These are phyloP conservation scores for Tubulanus polymorphus DNA, from an alignment of 2,888 invertebrate species.

Conservation along the genomic window DNA sequence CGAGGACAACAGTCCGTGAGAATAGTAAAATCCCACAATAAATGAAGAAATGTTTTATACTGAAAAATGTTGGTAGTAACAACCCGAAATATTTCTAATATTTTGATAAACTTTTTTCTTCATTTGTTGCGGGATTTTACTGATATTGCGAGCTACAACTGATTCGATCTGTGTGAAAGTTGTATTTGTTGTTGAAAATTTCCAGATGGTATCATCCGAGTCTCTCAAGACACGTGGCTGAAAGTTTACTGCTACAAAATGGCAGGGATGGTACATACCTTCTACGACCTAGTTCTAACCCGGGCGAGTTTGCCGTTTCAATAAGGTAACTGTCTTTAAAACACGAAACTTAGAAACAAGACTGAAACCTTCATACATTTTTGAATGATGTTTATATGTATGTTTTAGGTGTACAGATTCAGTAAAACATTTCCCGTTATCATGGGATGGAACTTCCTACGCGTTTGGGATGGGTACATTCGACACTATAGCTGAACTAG, in stretches of 20 bases:
- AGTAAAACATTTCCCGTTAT: constrained; percentile 45
- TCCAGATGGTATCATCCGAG: constrained; percentile 45
- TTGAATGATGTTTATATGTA: background rate
- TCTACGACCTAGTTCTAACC: constrained; percentile 35
- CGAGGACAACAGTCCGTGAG: no score
- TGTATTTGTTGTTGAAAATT: no score
- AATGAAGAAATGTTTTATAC: no score
- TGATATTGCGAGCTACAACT: no score
- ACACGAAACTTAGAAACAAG: background rate
- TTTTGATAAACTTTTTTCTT: no score
- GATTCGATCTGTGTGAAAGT: no score
- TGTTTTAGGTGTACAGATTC: constrained; percentile 38
- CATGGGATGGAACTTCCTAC: constrained; percentile 30
- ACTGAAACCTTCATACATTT: background rate
- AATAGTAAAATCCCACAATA: no score
- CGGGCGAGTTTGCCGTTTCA: constrained; percentile 41
- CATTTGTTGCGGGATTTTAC: no score
- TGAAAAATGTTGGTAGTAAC: no score
- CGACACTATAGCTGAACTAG: constrained; percentile 31
- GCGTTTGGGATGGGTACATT: constrained; percentile 47
- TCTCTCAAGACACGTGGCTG: constrained; percentile 41
- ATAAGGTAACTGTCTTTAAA: constrained; percentile 30
- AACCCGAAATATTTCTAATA: no score
- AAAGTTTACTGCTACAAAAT: constrained; percentile 45
- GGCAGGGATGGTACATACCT: constrained; percentile 46